Percentiles rank a stretch among this genome's conserved stretches.
Conservation (phyloP, 2,888 invertebrate genomes). For the Agrotis clavis region DNA sequence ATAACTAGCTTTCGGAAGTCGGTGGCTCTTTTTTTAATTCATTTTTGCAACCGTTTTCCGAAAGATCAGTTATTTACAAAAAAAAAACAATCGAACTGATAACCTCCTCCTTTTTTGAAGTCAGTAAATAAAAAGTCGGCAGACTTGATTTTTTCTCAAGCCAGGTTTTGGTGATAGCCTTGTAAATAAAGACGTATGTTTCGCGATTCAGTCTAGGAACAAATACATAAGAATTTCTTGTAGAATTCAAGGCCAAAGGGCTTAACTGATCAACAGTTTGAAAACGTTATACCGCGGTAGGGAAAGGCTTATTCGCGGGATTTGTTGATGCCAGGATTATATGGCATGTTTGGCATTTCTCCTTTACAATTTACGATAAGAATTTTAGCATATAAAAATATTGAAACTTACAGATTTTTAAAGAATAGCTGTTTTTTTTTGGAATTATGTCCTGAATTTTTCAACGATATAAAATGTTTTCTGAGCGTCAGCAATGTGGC, state of each 20-base stretch:
- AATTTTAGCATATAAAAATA: conserved; percentile 11
- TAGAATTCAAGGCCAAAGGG: conserved; percentile 56
- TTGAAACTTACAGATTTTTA: neutral
- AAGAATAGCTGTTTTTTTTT: neutral
- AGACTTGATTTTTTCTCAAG: neutral
- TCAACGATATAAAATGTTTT: conserved; percentile 3
- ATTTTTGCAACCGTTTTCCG: no score
- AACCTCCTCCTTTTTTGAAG: no score
- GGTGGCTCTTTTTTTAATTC: no score
- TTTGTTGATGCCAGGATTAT: conserved; percentile 53
- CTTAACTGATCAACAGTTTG: conserved; percentile 58
- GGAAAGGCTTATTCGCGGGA: conserved; percentile 32
- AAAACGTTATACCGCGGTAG: conserved; percentile 39
- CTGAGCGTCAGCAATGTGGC: neutral
- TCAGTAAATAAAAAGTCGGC: no score
- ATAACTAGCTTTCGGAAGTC: no score
- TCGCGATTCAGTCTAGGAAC: conserved; percentile 34
- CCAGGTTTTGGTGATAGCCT: conserved; percentile 17
- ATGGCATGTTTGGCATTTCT: conserved; percentile 20
- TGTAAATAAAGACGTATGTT: conserved; percentile 45
- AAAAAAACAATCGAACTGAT: no score
- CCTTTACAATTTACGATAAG: neutral
- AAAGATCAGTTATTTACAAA: no score
- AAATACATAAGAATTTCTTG: conserved; percentile 47
- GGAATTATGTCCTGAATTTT: neutral